A percentile compares a stretch with the other conserved stretches of the same genome.
phyloP scores from a whole-genome alignment of 2,113 vertebrate species.

The Rhinopomastus cyanomelas region DNA sequence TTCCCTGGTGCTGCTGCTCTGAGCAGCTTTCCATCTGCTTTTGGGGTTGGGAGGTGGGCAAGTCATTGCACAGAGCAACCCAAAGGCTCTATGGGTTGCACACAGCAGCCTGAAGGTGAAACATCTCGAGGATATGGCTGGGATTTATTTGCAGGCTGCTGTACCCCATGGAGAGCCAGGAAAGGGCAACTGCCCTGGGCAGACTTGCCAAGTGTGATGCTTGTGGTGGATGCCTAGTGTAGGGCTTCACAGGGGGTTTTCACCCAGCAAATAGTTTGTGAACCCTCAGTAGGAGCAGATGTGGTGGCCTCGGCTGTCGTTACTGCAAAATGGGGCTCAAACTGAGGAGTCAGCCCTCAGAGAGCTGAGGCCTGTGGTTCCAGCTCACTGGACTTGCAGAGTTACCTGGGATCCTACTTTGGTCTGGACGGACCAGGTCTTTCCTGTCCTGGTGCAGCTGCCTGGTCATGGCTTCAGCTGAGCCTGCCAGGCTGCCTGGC shows the following conservation, averaged over 20 bases:
- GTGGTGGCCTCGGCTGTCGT: not conserved
- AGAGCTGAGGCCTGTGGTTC: fast-evolving
- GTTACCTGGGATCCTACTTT: fast-evolving
- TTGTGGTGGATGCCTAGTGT: not conserved
- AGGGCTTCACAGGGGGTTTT: not conserved
- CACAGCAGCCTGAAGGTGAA: not conserved
- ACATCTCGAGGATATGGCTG: not conserved
- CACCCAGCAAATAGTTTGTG: no score
- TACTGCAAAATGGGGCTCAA: not conserved
- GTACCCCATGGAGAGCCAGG: fast-evolving
- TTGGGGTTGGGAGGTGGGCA: not conserved
- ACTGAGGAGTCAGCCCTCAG: fast-evolving
- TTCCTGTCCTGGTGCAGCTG: fast-evolving
- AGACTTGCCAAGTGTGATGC: not conserved
- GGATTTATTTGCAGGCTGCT: not conserved
- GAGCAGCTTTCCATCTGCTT: not conserved
- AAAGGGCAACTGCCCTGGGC: not conserved
- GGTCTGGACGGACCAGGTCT: not conserved
- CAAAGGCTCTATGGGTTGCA: not conserved
- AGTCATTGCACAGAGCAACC: not conserved
- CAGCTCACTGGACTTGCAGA: not conserved
- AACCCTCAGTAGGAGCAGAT: not conserved
- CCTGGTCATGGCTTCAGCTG: fast-evolving
- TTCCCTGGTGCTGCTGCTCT: not conserved
- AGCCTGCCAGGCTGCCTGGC: fast-evolving